Evolutionary conservation across 2,888 invertebrate genomes (phyloP).

Genomic region (Agrotis ipsilon): DNA sequence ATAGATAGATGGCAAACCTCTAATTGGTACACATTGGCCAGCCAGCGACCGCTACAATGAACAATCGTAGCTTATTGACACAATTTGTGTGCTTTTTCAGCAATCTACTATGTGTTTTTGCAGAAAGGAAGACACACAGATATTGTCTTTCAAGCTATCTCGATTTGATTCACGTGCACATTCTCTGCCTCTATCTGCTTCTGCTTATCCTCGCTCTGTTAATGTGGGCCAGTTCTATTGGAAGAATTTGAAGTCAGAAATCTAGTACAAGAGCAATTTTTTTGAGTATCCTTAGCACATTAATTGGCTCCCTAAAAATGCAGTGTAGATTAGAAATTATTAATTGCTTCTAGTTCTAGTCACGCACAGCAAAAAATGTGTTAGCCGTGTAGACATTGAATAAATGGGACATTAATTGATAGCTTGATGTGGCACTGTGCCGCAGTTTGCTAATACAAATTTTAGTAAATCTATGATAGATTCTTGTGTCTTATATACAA

Average conservation of each 20-base stretch:
- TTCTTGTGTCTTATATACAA: constrained; percentile 24
- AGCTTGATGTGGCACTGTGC: constrained; percentile 10
- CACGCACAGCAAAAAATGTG: constrained; percentile 46
- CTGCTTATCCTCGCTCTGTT: neutral
- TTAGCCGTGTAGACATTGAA: constrained; percentile 28
- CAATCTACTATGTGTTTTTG: constrained; percentile 7
- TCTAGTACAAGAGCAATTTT: neutral
- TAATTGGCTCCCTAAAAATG: constrained; percentile 39
- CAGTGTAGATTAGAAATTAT: constrained; percentile 49
- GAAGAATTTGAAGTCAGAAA: neutral
- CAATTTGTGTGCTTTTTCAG: constrained; percentile 2
- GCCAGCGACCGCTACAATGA: constrained; percentile 12
- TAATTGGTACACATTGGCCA: constrained; percentile 9
- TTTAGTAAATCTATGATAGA: constrained; percentile 15
- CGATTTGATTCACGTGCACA: neutral
- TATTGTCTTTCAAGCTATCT: neutral
- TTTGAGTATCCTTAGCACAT: constrained; percentile 30
- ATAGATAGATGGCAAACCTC: neutral
- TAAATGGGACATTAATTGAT: constrained; percentile 38
- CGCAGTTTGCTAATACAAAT: constrained; percentile 14
- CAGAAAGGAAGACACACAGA: neutral
- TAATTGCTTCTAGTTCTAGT: constrained; percentile 35
- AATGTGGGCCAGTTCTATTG: neutral
- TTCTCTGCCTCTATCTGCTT: neutral
- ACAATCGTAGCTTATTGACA: constrained; percentile 6